Conservation (phyloP, 2,888 invertebrate species). For the Agrochola litura region DNA sequence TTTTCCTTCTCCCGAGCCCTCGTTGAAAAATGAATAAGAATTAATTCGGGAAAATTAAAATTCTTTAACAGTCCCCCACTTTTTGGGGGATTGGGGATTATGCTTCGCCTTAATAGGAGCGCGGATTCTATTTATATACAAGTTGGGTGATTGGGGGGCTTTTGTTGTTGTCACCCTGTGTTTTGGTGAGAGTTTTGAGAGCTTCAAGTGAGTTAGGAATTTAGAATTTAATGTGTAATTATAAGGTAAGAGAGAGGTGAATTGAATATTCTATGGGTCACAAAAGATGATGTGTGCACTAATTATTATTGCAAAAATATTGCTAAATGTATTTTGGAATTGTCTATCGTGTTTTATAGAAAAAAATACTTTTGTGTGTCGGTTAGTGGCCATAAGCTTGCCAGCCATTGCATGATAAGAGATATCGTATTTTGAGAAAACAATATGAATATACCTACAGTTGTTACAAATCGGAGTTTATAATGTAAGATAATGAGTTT, state of each 20-base stretch:
- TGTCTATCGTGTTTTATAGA: not conserved
- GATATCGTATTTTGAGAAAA: not conserved
- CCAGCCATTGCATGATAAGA: not conserved
- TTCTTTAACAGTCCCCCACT: constrained; percentile 71
- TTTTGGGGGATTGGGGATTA: constrained; percentile 64
- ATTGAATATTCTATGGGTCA: not conserved
- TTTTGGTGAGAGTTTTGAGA: constrained; percentile 23
- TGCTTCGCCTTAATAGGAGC: constrained; percentile 53
- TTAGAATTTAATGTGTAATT: constrained; percentile 37
- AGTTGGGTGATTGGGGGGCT: constrained; percentile 43
- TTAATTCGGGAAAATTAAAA: constrained; percentile 80
- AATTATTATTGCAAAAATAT: not conserved
- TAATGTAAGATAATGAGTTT: not conserved
- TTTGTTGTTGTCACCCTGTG: constrained; percentile 32
- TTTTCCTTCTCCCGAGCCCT: constrained; percentile 58
- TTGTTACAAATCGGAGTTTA: not conserved
- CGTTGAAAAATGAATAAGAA: constrained; percentile 78
- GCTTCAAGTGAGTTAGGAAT: constrained; percentile 32
- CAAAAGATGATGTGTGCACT: not conserved
- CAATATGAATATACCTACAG: not conserved
- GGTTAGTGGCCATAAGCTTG: not conserved
- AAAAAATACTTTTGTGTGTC: not conserved
- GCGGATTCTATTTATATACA: constrained; percentile 49
- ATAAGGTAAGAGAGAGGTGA: constrained; percentile 3
- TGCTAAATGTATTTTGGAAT: not conserved